phyloP scores from a whole-genome alignment of 23 tunicate species.

The Trididemnum clinides region DNA sequence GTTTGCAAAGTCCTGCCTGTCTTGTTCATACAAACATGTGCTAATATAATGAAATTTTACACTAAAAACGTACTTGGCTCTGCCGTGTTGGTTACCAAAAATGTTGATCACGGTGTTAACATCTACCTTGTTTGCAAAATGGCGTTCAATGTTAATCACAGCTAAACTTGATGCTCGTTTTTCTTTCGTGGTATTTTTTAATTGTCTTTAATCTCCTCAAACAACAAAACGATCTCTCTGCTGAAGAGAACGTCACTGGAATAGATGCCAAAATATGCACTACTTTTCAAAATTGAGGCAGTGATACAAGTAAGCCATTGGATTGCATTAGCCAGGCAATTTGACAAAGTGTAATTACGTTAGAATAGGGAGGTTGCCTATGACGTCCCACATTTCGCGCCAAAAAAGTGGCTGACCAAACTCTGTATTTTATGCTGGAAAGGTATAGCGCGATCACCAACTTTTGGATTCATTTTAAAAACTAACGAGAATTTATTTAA shows the following conservation, averaged over 20 bases:
- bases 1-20: no score
- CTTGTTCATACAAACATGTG: no score
- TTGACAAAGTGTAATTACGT: neutral
- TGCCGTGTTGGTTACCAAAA: constrained; percentile 12
- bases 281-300: constrained; percentile 20
- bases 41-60: neutral
- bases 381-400: no score
- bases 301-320: neutral
- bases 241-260: constrained; percentile 18
- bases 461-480: no score
- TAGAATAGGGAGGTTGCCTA: no score
- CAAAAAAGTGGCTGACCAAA: no score
- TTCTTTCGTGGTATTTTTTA: neutral
- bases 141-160: neutral
- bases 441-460: no score
- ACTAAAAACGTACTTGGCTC: neutral
- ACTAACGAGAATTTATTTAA: no score
- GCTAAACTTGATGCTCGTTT: constrained; percentile 10
- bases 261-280: constrained; percentile 8
- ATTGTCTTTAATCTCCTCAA: constrained; percentile 30
- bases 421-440: no score
- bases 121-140: neutral
- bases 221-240: constrained; percentile 26
- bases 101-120: neutral
- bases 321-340: neutral